A percentile compares a stretch with the other conserved stretches of the same genome.
Evolutionary conservation across 2,113 vertebrate species (phyloP).

Genomic region (Sinosuthora webbiana): DNA sequence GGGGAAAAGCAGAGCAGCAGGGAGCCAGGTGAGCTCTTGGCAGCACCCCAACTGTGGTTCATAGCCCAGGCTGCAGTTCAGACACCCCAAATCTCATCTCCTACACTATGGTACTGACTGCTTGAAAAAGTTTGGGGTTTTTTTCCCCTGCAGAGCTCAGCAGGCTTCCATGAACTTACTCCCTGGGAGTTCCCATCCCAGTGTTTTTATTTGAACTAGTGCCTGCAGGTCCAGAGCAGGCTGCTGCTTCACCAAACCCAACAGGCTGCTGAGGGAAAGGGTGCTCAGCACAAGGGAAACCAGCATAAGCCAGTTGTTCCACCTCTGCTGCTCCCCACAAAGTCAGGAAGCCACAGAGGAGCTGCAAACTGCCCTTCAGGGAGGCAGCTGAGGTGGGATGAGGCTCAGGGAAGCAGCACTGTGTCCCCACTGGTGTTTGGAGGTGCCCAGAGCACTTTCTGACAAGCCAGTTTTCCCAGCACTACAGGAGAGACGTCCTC

Average conservation of each 20-base stretch:
- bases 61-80: background rate
- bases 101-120: background rate
- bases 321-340: background rate
- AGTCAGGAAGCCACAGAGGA: background rate
- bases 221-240: background rate
- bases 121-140: fast-evolving
- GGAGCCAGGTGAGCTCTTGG: background rate
- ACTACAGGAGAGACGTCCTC: background rate
- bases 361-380: background rate
- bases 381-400: background rate
- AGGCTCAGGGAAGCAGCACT: background rate
- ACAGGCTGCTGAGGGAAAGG: background rate
- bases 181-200: background rate
- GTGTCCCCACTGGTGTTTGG: background rate
- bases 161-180: background rate
- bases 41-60: background rate
- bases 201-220: background rate
- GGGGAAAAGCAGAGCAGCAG: background rate
- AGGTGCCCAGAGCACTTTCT: background rate
- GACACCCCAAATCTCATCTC: background rate
- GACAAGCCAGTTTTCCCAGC: background rate
- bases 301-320: background rate
- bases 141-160: background rate
- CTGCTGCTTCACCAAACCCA: background rate
- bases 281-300: background rate